These are phyloP conservation scores for Chaetophractus vellerosus DNA, from an alignment of 2,797 vertebrate species.

Conservation along the genomic window DNA sequence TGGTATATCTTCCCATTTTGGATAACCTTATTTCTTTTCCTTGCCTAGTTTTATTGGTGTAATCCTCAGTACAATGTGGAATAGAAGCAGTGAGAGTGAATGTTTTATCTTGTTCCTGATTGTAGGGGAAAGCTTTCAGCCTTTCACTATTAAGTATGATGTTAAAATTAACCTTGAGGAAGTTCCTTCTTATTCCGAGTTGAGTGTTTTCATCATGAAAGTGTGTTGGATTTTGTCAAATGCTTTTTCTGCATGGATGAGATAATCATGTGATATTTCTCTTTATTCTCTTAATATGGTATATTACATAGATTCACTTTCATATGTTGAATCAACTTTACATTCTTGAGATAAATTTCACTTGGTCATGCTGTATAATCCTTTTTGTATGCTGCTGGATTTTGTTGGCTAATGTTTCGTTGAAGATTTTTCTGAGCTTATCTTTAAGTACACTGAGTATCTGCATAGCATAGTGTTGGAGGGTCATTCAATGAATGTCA, in stretches of 20 bases:
- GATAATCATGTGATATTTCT: neutral
- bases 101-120: neutral
- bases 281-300: neutral
- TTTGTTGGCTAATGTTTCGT: neutral
- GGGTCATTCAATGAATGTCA: neutral
- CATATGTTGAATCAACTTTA: neutral
- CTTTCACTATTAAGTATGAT: neutral
- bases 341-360: neutral
- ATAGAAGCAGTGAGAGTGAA: neutral
- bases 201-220: neutral
- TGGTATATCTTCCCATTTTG: no score
- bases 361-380: neutral
- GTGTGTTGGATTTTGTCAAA: neutral
- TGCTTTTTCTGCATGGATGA: neutral
- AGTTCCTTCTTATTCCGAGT: neutral
- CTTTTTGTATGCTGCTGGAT: neutral
- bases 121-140: neutral
- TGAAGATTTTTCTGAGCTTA: neutral
- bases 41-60: neutral
- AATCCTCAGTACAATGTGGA: neutral
- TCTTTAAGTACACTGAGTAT: neutral
- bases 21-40: no score
- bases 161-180: neutral
- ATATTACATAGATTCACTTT: neutral
- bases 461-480: neutral